Evolutionary conservation across 2,888 invertebrate genomes (phyloP), one percentile per base, ranked within the genome.

Genomic region (Drosophila peninsularis): DNA sequence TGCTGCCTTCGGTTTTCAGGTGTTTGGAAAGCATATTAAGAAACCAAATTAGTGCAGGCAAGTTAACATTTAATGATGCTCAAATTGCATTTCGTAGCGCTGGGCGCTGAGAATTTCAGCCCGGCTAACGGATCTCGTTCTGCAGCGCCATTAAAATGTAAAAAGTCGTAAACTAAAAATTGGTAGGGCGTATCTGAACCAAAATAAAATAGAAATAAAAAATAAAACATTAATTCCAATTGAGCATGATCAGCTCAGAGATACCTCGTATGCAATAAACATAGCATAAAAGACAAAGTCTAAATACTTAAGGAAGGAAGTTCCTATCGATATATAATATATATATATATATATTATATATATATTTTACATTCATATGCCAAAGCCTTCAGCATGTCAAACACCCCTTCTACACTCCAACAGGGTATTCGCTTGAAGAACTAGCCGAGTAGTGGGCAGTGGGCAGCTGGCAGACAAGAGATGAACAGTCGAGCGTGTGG

Each of bases 81-180:
- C 69, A 66, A 82, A 83, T 83, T 83, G 81, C 79, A 70, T 82
- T 83, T 76, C 73, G 71, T 78, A 45, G 69, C 55, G 45, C 49
- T 64, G 72, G 49, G 67, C 42, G 54, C 53, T 62, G 72, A 76
- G 75, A 64, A 73, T 53, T 52, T 62, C 42, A 60, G 60, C 42
- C 45, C 32, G 52, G 21, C 63, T 79, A 71, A 80, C 75, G 74
- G 64, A 62, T 63, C 70, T 63, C 24, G 13, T 11, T 37, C 74
- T 54, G 39, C 57, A 70, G 52, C 57, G 71, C 77, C 77, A 83
- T 86, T 83, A 83, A 83, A 86, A 71, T 77, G 76, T 71, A 62
- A 78, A 79, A 77, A 77, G 80, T 83, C 87, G 83, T 83, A 80
- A 83, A 86, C 80, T 71, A 84, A 78, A 83, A 82, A 80, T 81